Evolutionary conservation across 2,113 vertebrate genomes (phyloP).

Genomic region (Cochlearius cochlearius): DNA sequence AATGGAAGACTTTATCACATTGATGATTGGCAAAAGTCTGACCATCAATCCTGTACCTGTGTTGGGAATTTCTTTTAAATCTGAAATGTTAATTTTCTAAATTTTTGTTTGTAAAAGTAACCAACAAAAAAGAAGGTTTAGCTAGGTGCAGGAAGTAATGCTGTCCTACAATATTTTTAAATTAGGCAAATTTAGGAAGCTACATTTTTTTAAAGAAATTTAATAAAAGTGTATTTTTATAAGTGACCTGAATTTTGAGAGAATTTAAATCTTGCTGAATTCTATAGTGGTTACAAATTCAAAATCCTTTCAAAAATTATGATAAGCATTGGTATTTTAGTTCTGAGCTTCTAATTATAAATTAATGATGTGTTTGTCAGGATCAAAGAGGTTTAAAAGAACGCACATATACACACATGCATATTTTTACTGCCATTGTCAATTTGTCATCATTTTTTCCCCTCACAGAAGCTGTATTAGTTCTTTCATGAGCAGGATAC

Average conservation of each 20-base stretch:
- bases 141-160: not conserved
- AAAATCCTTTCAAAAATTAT: not conserved
- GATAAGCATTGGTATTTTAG: not conserved
- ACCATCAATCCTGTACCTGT: not conserved
- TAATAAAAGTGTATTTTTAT: not conserved
- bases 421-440: not conserved
- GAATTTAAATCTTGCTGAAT: not conserved
- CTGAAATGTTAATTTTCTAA: not conserved
- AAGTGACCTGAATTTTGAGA: not conserved
- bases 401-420: accelerated
- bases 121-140: not conserved
- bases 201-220: not conserved
- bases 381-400: not conserved
- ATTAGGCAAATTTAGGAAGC: not conserved
- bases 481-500: not conserved
- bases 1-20: not conserved
- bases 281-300: not conserved
- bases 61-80: not conserved
- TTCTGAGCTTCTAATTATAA: not conserved
- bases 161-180: not conserved
- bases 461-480: not conserved
- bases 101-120: not conserved
- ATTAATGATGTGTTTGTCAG: not conserved
- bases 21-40: not conserved
- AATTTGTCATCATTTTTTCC: not conserved